Conservation (phyloP, 2,797 vertebrate species). For the Typhlichthys subterraneus region DNA sequence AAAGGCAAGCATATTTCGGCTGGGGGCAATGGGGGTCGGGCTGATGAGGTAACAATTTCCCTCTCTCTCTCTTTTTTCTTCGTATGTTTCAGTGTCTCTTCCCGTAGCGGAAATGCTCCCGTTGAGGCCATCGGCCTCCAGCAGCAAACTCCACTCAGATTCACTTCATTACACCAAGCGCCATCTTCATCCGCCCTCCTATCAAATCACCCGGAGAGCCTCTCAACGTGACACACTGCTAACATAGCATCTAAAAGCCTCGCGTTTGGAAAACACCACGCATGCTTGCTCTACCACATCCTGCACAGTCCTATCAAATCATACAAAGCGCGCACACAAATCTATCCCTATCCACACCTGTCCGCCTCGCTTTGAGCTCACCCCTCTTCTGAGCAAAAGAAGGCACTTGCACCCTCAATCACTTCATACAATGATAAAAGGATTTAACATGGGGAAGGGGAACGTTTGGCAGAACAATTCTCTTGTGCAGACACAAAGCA, state of each 20-base stretch:
- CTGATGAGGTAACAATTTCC: conserved; percentile 41
- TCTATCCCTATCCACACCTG: conserved; percentile 29
- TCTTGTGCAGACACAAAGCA: conserved; percentile 39
- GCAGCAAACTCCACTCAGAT: conserved; percentile 57
- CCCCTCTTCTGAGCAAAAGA: conserved; percentile 41
- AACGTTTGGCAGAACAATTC: conserved; percentile 24
- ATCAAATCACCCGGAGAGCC: conserved; percentile 55
- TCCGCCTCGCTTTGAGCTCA: conserved; percentile 25
- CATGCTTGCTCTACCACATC: conserved; percentile 26
- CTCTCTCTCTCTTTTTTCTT: conserved; percentile 4
- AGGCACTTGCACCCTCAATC: conserved; percentile 43
- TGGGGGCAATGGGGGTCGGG: conserved; percentile 5
- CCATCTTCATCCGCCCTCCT: conserved; percentile 54
- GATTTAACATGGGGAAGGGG: conserved; percentile 24
- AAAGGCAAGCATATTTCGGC: conserved; percentile 32
- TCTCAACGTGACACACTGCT: conserved; percentile 45
- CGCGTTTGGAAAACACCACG: conserved; percentile 33
- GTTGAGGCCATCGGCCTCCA: conserved; percentile 53
- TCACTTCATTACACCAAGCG: conserved; percentile 65
- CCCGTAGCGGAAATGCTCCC: conserved; percentile 32
- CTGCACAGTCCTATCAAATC: conserved; percentile 18
- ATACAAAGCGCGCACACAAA: conserved; percentile 28
- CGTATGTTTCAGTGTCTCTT: background rate
- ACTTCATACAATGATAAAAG: conserved; percentile 41
- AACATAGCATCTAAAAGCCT: conserved; percentile 43